Evolutionary conservation across 2,797 vertebrate genomes (phyloP).

Genomic region (Channa striata): DNA sequence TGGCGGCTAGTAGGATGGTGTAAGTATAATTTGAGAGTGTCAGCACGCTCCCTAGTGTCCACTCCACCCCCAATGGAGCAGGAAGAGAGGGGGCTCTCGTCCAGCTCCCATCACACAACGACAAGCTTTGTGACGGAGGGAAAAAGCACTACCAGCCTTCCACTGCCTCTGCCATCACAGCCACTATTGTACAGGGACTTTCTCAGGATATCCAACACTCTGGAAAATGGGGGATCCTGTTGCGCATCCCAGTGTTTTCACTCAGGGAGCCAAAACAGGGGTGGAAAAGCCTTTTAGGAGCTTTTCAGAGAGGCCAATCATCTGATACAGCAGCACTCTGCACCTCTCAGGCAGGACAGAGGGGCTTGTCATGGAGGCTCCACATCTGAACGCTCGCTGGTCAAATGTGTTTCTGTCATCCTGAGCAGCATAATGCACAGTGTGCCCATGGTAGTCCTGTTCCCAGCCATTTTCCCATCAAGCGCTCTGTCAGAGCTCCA

Average conservation of each 20-base stretch:
- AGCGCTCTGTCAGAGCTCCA: conserved; percentile 64
- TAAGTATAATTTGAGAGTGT: conserved; percentile 63
- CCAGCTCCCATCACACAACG: conserved; percentile 76
- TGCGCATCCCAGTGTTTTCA: conserved; percentile 76
- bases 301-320: conserved; percentile 76
- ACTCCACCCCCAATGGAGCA: background rate
- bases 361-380: conserved; percentile 67
- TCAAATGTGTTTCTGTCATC: conserved; percentile 70
- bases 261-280: conserved; percentile 70
- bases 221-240: conserved; percentile 78
- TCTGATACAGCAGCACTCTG: conserved; percentile 78
- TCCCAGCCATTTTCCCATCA: conserved; percentile 48
- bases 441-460: conserved; percentile 61
- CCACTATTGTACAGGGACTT: conserved; percentile 82
- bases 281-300: conserved; percentile 78
- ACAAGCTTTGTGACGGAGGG: conserved; percentile 77
- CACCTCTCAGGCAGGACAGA: conserved; percentile 73
- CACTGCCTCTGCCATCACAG: conserved; percentile 80
- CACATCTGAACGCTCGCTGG: conserved; percentile 59
- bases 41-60: conserved; percentile 62
- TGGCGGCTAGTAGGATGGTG: conserved; percentile 31
- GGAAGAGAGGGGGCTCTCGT: conserved; percentile 16
- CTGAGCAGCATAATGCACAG: conserved; percentile 65
- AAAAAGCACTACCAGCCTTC: conserved; percentile 79
- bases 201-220: conserved; percentile 87